A percentile compares a stretch with the other conserved stretches of the same genome.
Conservation (phyloP, 2,888 invertebrate species). For the Spodoptera picta region DNA sequence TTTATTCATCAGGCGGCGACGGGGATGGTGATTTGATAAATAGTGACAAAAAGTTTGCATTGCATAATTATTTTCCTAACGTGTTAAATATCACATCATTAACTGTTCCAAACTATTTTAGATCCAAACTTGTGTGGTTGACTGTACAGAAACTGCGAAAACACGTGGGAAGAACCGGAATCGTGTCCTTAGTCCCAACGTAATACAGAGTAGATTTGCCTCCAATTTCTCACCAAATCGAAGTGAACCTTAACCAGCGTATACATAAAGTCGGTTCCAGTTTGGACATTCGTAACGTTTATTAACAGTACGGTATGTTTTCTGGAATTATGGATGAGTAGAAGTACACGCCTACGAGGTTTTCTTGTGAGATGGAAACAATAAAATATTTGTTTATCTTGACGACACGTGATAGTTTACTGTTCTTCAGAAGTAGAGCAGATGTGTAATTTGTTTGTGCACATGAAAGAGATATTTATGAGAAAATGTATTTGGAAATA, state of each 20-base stretch:
- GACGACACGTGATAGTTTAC: conserved; percentile 29
- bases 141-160: conserved; percentile 57
- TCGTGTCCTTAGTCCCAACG: conserved; percentile 59
- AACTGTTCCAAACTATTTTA: conserved; percentile 33
- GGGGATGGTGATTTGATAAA: no score
- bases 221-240: conserved; percentile 14
- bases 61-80: no score
- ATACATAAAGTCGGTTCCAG: conserved; percentile 23
- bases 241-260: conserved; percentile 17
- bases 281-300: conserved; percentile 6
- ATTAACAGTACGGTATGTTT: conserved; percentile 38
- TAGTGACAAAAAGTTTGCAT: no score
- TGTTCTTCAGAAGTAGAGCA: conserved; percentile 9
- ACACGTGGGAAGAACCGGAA: conserved; percentile 73
- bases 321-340: conserved; percentile 46
- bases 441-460: conserved; percentile 7
- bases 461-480: not conserved
- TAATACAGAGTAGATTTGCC: conserved; percentile 35
- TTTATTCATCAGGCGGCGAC: no score
- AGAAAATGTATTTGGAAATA: no score
- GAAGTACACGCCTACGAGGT: conserved; percentile 45
- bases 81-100: conserved; percentile 1
- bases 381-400: conserved; percentile 53
- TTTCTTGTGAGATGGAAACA: conserved; percentile 45
- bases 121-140: conserved; percentile 53